Conservation (phyloP, 2,113 vertebrate species). For the Hippoglossus stenolepis region DNA sequence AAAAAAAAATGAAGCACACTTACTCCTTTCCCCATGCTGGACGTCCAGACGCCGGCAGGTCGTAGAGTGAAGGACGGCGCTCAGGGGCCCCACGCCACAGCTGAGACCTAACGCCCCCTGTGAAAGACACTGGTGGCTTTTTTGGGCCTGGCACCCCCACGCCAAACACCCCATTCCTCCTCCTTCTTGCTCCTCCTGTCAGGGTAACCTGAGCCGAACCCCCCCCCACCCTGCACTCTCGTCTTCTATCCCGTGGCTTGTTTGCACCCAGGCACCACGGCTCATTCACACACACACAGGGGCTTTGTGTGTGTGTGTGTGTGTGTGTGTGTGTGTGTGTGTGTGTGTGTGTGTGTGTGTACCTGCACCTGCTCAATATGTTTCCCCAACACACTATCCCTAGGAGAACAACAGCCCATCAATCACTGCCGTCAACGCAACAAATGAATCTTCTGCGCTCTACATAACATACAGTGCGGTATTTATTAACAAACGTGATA, state of each 20-base stretch:
- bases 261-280: background rate
- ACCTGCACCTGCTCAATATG: conserved; percentile 61
- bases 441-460: conserved; percentile 32
- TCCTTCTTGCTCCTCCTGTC: conserved; percentile 27
- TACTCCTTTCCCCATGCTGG: conserved; percentile 82
- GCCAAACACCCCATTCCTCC: conserved; percentile 27
- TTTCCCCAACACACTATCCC: background rate
- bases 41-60: conserved; percentile 41
- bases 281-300: conserved; percentile 1
- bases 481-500: conserved; percentile 40
- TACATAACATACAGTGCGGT: conserved; percentile 16
- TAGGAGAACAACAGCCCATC: conserved; percentile 48
- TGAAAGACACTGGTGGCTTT: conserved; percentile 70
- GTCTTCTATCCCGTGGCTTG: background rate
- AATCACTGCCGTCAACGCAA: conserved; percentile 53
- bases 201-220: conserved; percentile 71
- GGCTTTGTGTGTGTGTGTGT: background rate
- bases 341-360: background rate
- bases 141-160: conserved; percentile 67
- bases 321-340: background rate
- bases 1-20: conserved; percentile 46
- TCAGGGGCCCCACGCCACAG: conserved; percentile 19
- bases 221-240: background rate
- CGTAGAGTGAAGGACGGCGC: conserved; percentile 42
- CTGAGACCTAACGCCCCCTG: conserved; percentile 44